Percentiles rank a stretch among this genome's conserved stretches.
Evolutionary conservation across 2,888 invertebrate genomes (phyloP).

Genomic region (Melanophora roralis): DNA sequence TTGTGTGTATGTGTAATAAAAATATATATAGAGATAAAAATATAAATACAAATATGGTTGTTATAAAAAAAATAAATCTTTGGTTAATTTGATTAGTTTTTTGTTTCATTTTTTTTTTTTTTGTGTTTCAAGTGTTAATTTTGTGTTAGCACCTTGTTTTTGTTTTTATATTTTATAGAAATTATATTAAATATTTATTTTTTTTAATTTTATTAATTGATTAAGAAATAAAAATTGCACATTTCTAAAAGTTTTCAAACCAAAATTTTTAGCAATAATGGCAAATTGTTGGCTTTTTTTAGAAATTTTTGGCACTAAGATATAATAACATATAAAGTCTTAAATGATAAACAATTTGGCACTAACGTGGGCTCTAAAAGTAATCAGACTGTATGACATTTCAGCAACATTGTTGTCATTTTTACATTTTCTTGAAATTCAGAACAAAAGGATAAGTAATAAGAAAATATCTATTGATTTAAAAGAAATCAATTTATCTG

Average conservation of each 20-base stretch:
- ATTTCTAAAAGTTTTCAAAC: slow-evolving; percentile 28
- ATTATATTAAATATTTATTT: slow-evolving; percentile 24
- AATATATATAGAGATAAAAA: not conserved
- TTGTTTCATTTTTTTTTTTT: slow-evolving; percentile 52
- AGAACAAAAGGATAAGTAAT: too few relatives aligned
- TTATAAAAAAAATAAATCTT: slow-evolving; percentile 56
- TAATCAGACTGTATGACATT: too few relatives aligned
- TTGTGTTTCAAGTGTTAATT: slow-evolving; percentile 47
- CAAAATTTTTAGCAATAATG: slow-evolving; percentile 11
- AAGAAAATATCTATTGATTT: too few relatives aligned
- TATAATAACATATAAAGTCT: too few relatives aligned
- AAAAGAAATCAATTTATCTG: too few relatives aligned
- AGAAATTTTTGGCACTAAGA: slow-evolving; percentile 23
- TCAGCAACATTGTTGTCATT: too few relatives aligned
- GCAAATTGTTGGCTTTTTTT: slow-evolving; percentile 14
- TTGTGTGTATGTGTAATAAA: not conserved
- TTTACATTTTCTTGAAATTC: too few relatives aligned
- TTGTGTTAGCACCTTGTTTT: slow-evolving; percentile 52
- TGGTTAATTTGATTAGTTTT: slow-evolving; percentile 66
- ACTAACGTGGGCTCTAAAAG: not conserved
- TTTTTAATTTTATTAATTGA: not conserved
- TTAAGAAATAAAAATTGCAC: slow-evolving; percentile 60
- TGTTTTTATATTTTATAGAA: slow-evolving; percentile 27
- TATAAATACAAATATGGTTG: not conserved
- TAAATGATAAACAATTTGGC: not conserved